Evolutionary conservation across 92 coral and sea anemone species (phyloP), one percentile per base, ranked within the genome.

Genomic region (Micromussa lordhowensis): DNA sequence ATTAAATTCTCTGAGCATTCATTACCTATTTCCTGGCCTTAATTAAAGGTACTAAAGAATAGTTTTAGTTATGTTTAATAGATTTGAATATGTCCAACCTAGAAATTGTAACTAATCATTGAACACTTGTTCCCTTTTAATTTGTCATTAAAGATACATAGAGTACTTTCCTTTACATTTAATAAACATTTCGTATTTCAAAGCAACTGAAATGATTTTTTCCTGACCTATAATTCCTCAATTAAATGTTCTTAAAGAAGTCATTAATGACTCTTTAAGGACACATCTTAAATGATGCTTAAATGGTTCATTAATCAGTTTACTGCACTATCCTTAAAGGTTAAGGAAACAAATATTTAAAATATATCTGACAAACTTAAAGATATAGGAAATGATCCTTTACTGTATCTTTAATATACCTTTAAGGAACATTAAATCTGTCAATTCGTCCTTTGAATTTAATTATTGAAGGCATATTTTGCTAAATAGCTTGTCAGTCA

Each of bases 351-450:
- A 21, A 76, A 15, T 26, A 40, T 40, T 76, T 76, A 38, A 44
- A 40, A 10, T 49, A 17, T 48, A 40, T 76, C 40, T 40, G 58
- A 29, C 48, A 40, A 77, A 77, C 80, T 77, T 77, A 77, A 77
- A 77, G 80, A 21, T 77, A 40, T 7, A 77, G 64, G n/a, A 77
- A 77, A 48, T 49, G 19, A 40, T 48, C 44, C 80, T 77, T 77
- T 77, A 77, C 80, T 40, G 80, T 57, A 77, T 77, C 78, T 30
- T 73, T 77, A 77, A 49, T 59, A 77, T 77, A 48, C 58, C 59
- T 77, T 77, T 40, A 77, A 44, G 58, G 59, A 77, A 77, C 81
- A 40, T 77, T 77, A 77, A 77, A 77, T n/a, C n/a, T n/a, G n/a
- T n/a, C n/a, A n/a, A n/a, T n/a, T n/a, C n/a, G n/a, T n/a, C n/a